Conservation (phyloP, 2,888 invertebrate species). For the Serripes groenlandicus region DNA sequence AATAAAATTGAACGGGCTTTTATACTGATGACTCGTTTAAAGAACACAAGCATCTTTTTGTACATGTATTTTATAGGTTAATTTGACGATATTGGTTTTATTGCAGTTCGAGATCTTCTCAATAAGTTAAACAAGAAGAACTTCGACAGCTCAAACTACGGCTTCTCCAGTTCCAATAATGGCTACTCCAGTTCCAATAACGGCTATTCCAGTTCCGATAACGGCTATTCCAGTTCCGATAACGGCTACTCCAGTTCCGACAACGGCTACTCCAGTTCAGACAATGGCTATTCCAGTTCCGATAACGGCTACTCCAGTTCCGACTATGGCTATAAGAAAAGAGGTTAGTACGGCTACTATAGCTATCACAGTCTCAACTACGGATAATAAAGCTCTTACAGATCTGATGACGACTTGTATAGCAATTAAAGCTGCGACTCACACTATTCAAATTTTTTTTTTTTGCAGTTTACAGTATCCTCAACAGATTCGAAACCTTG, state of each 20-base stretch:
- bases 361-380: not conserved
- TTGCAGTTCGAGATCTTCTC: not conserved
- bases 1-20: no score
- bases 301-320: not conserved
- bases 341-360: not conserved
- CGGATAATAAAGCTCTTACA: not conserved
- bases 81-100: not conserved
- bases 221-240: not conserved
- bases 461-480: not conserved
- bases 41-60: no score
- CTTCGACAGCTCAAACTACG: not conserved
- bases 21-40: no score
- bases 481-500: not conserved
- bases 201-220: not conserved
- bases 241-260: not conserved
- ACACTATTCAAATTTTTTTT: not conserved
- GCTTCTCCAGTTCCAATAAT: not conserved
- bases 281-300: not conserved
- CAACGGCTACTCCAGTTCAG: not conserved
- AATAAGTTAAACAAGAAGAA: not conserved
- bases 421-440: conserved; percentile 3
- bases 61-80: no score
- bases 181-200: not conserved
- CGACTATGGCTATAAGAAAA: not conserved
- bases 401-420: not conserved